These are phyloP conservation scores for Heliconius cydno DNA, from an alignment of 2,888 invertebrate genomes.

Conservation along the genomic window DNA sequence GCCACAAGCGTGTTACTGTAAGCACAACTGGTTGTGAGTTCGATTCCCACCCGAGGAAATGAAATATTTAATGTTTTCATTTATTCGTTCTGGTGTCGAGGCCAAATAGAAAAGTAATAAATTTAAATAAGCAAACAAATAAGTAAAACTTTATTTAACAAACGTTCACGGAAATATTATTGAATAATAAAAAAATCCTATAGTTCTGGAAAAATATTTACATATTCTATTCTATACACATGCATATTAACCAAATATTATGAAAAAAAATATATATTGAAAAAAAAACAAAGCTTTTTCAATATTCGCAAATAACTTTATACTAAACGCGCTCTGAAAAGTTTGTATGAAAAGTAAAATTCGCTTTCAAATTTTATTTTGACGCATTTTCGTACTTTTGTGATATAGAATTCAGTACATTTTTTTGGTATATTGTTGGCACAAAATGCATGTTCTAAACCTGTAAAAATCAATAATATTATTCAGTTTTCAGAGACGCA, in stretches of 20 bases:
- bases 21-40: background rate
- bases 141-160: background rate
- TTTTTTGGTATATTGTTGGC: background rate
- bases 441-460: background rate
- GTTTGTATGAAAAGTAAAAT: conserved; percentile 5
- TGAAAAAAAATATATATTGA: background rate
- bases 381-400: conserved; percentile 12
- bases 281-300: conserved; percentile 9
- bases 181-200: background rate
- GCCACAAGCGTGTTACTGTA: too few relatives aligned
- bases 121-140: background rate
- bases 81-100: background rate
- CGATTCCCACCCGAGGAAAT: background rate
- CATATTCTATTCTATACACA: background rate
- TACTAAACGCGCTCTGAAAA: conserved; percentile 8
- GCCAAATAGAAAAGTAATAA: background rate
- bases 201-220: background rate
- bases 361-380: conserved; percentile 2
- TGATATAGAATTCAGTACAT: background rate
- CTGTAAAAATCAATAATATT: background rate
- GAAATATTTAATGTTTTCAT: background rate
- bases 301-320: conserved; percentile 1
- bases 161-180: background rate
- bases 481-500: background rate
- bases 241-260: background rate